Evolutionary conservation across 2,888 invertebrate genomes (phyloP).

Genomic region (Theretra japonica): DNA sequence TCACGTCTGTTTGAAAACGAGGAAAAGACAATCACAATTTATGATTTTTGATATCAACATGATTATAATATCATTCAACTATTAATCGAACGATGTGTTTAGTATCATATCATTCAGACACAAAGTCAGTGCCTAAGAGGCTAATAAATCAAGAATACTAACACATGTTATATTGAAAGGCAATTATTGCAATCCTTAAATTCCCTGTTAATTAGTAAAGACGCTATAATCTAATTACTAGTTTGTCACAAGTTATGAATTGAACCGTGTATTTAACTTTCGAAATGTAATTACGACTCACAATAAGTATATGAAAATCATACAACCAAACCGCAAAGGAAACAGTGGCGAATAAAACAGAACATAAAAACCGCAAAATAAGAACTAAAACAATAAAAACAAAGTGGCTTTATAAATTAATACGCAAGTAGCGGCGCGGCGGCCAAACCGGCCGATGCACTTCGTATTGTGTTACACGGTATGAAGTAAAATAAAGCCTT

Average conservation of each 20-base stretch:
- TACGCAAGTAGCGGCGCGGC: slow-evolving; percentile 63
- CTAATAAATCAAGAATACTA: no score
- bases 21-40: no score
- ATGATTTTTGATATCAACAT: no score
- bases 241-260: neutral
- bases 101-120: no score
- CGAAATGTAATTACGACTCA: slow-evolving; percentile 10
- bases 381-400: slow-evolving; percentile 47
- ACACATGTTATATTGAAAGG: no score
- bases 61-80: no score
- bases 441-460: slow-evolving; percentile 55
- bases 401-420: slow-evolving; percentile 63
- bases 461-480: slow-evolving; percentile 63
- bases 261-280: slow-evolving; percentile 1
- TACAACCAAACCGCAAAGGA: slow-evolving; percentile 40
- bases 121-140: no score
- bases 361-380: slow-evolving; percentile 38
- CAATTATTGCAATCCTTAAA: no score
- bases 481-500: slow-evolving; percentile 65
- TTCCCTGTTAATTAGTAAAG: neutral
- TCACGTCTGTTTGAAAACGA: no score
- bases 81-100: no score
- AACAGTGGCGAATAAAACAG: slow-evolving; percentile 47
- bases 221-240: neutral
- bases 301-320: slow-evolving; percentile 19